These are phyloP conservation scores for Agapetus fuscipes DNA, from an alignment of 2,888 invertebrate genomes.

Conservation along the genomic window DNA sequence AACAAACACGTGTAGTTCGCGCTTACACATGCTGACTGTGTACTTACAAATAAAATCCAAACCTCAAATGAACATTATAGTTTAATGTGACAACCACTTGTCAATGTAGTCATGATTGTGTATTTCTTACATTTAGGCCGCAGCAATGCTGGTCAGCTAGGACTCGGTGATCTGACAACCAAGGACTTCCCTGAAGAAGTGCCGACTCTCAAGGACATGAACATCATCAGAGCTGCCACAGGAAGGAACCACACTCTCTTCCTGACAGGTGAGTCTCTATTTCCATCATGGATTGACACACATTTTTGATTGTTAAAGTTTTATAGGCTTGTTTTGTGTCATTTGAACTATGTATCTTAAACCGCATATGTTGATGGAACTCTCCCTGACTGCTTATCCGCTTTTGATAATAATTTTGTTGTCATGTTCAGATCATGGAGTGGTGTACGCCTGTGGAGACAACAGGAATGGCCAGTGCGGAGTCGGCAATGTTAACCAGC, in stretches of 20 bases:
- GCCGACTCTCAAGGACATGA: slow-evolving; percentile 62
- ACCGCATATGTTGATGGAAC: no score
- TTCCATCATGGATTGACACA: background rate
- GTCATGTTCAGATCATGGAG: slow-evolving; percentile 71
- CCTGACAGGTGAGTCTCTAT: slow-evolving; percentile 53
- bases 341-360: no score
- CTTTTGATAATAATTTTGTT: background rate
- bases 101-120: no score
- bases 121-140: slow-evolving; percentile 48
- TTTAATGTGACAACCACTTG: no score
- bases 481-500: slow-evolving; percentile 56
- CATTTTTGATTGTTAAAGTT: background rate
- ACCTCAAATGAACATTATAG: no score
- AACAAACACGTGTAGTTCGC: no score
- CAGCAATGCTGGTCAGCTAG: slow-evolving; percentile 78
- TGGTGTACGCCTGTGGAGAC: slow-evolving; percentile 83
- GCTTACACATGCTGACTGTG: no score
- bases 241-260: slow-evolving; percentile 84
- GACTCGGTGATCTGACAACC: slow-evolving; percentile 65
- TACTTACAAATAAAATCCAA: no score
- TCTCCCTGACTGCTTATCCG: no score
- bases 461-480: slow-evolving; percentile 92
- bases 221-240: slow-evolving; percentile 77
- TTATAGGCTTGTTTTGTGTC: no score
- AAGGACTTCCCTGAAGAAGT: slow-evolving; percentile 70